Conservation (phyloP, 1,140 invertebrate species). For the Protaetia brevitarsis region DNA sequence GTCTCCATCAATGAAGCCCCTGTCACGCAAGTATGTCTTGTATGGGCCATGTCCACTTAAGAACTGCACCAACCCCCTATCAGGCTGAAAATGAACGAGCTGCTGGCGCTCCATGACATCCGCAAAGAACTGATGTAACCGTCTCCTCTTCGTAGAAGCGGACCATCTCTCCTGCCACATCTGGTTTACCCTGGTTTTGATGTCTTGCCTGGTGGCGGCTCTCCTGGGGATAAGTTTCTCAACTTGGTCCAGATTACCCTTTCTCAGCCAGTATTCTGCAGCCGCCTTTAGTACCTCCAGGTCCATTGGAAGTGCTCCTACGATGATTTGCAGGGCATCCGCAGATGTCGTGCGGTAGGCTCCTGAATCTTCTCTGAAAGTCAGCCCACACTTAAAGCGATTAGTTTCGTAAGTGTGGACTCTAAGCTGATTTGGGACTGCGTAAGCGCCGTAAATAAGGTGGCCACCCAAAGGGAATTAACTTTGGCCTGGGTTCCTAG, state of each 20-base stretch:
- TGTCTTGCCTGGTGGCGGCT: not conserved
- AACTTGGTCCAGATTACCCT: not conserved
- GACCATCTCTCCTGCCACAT: constrained; percentile 6
- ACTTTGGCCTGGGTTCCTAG: too few relatives aligned
- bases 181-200: not conserved
- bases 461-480: too few relatives aligned
- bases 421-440: too few relatives aligned
- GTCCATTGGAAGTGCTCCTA: constrained; percentile 5
- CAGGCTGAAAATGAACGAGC: not conserved
- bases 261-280: constrained; percentile 18
- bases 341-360: constrained; percentile 6
- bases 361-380: too few relatives aligned
- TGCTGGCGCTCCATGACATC: not conserved
- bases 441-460: too few relatives aligned
- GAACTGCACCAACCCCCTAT: not conserved
- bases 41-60: constrained; percentile 9
- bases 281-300: not conserved
- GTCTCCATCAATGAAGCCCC: not conserved
- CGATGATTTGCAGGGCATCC: not conserved
- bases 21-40: not conserved
- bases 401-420: too few relatives aligned
- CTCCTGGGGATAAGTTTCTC: not conserved
- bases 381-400: too few relatives aligned
- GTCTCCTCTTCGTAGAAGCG: not conserved
- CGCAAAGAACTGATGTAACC: not conserved